Evolutionary conservation across 2,113 vertebrate genomes (phyloP).

Genomic region (Benitochromis conjunctus): DNA sequence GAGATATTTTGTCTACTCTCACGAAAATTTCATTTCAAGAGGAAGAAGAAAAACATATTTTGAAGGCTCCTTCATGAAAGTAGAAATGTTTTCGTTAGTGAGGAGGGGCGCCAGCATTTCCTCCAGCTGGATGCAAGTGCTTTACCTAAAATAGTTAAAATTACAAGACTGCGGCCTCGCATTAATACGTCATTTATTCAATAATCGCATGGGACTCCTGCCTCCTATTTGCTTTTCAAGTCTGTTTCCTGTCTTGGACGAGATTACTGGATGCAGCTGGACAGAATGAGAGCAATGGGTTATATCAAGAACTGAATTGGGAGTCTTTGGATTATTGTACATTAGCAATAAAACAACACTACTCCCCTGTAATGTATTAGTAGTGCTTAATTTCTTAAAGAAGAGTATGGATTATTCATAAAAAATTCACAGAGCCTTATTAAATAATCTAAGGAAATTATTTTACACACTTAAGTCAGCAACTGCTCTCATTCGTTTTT

Average conservation of each 20-base stretch:
- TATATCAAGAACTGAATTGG: background rate
- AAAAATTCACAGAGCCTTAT: background rate
- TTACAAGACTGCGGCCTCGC: background rate
- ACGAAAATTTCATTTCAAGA: background rate
- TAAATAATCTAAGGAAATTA: background rate
- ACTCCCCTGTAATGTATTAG: background rate
- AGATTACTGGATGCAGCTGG: background rate
- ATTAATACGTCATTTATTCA: slow-evolving; percentile 23
- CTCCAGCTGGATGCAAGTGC: background rate
- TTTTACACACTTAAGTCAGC: background rate
- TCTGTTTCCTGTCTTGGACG: background rate
- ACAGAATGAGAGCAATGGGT: background rate
- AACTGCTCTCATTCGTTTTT: background rate
- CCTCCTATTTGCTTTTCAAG: background rate
- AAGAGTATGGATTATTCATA: background rate
- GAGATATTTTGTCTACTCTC: background rate
- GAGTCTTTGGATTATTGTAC: background rate
- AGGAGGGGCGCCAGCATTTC: background rate
- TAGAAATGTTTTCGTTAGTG: background rate
- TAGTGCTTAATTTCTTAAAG: background rate
- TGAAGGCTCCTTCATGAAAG: background rate
- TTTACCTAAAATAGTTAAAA: background rate
- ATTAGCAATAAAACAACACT: background rate
- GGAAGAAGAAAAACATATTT: background rate
- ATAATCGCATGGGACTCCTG: background rate